Conservation (phyloP, 2,888 invertebrate genomes). For the Nephrotoma appendiculata region DNA sequence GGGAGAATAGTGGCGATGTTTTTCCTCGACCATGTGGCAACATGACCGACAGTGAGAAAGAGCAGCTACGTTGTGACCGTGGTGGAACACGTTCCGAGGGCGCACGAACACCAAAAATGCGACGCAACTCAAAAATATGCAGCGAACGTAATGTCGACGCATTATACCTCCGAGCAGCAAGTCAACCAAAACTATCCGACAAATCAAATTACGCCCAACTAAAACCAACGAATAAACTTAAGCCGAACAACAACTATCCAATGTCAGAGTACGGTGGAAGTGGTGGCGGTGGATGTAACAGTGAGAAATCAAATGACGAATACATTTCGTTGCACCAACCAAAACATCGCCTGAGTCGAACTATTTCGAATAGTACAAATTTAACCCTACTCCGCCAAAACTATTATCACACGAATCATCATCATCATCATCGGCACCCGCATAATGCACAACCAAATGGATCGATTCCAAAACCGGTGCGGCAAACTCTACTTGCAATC, state of each 20-base stretch:
- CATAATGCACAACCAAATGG: slow-evolving; percentile 10
- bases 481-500: slow-evolving; percentile 57
- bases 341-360: slow-evolving; percentile 23
- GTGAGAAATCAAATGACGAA: slow-evolving; percentile 10
- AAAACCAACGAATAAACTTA: slow-evolving; percentile 23
- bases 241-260: slow-evolving; percentile 5
- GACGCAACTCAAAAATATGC: slow-evolving; percentile 31
- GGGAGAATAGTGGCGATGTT: slow-evolving; percentile 69
- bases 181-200: slow-evolving; percentile 35
- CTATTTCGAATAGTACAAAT: slow-evolving; percentile 9
- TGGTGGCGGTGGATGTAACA: slow-evolving; percentile 8
- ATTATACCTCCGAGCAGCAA: slow-evolving; percentile 47
- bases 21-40: slow-evolving; percentile 70
- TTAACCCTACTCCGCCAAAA: neutral
- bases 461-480: slow-evolving; percentile 27
- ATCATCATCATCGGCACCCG: slow-evolving; percentile 17
- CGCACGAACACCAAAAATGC: slow-evolving; percentile 37
- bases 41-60: slow-evolving; percentile 66
- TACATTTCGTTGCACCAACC: slow-evolving; percentile 7
- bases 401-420: slow-evolving; percentile 22
- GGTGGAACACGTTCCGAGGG: slow-evolving; percentile 55
- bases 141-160: slow-evolving; percentile 61
- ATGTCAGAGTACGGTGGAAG: slow-evolving; percentile 14
- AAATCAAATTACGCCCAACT: slow-evolving; percentile 29
- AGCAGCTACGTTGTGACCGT: slow-evolving; percentile 36